A percentile compares a stretch with the other conserved stretches of the same genome.
Evolutionary conservation across 2,113 vertebrate species (phyloP).

Genomic region (Ciconia maguari): DNA sequence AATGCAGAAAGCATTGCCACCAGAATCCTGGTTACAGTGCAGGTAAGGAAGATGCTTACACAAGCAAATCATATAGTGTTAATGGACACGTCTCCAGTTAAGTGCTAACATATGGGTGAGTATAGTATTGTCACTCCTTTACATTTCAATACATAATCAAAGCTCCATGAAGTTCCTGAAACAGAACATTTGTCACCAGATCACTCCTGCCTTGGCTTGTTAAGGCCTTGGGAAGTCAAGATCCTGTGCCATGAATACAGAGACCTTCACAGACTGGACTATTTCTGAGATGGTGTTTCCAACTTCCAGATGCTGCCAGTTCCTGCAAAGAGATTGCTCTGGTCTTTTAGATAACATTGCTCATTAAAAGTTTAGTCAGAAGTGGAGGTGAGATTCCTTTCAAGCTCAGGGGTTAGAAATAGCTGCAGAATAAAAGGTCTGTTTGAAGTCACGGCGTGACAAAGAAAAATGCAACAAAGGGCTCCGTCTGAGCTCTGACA

Average conservation of each 20-base stretch:
- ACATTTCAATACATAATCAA: neutral
- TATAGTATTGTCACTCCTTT: neutral
- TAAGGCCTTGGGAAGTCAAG: neutral
- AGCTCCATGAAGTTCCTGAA: neutral
- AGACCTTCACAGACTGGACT: neutral
- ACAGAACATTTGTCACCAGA: neutral
- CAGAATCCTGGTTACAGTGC: neutral
- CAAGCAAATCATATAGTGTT: neutral
- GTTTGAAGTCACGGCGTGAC: fast-evolving
- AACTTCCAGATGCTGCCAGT: neutral
- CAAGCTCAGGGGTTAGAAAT: neutral
- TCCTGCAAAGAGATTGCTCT: neutral
- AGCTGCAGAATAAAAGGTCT: neutral
- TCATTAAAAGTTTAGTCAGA: neutral
- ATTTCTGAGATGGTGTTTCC: neutral
- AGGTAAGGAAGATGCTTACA: neutral
- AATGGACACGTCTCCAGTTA: neutral
- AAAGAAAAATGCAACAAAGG: neutral
- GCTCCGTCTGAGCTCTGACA: neutral
- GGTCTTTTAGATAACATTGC: neutral
- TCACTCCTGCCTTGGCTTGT: neutral
- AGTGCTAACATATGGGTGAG: neutral
- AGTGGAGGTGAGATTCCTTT: neutral
- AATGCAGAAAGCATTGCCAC: neutral
- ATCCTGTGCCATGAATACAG: neutral